Evolutionary conservation across 2,113 vertebrate genomes (phyloP), one percentile per base, ranked within the genome.

Genomic region (Corydoras sp.): DNA sequence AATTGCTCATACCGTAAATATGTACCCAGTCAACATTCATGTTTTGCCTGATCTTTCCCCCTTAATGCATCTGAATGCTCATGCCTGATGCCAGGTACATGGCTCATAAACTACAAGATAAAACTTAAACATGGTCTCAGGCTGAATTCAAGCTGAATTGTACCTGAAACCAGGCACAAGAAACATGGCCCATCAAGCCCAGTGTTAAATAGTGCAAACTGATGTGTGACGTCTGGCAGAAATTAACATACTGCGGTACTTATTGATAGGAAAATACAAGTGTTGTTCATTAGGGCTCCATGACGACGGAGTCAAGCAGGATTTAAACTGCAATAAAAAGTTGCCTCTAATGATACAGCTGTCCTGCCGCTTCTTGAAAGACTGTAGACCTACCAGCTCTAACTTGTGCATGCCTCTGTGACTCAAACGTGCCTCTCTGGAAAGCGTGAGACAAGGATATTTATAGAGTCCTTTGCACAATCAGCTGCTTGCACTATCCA

Each of bases 361-460:
- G 51, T 68, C 65, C 65, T 56, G 9, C 65, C 24, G 15, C 49
- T 48, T 60, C 31, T n/a, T 15, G 53, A 61, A 58, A 68, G 58
- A 55, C 62, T 68, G 60, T 24, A 58, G 56, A 32, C 35, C 59
- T 14, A 30, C 64, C 15, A 6, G 29, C 48, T 18, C 64, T 60
- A 62, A 50, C 59, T 68, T 43, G 12, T 53, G 48, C 56, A 55
- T 54, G 55, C 6, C 66, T 65, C 53, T 51, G 7, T 72, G 77
- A 74, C 58, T 74, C 31, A 74, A 60, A 54, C 14, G 14, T 62
- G 62, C 65, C 24, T 58, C 32, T n/a, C 10, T n/a, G 56, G 59
- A 70, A 71, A 73, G 70, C 54, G 11, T 66, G 31, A 73, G 69
- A 61, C 53, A 51, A 31, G 63, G 48, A 69, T 69, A 69, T 62